Evolutionary conservation across 2,797 vertebrate species (phyloP), one percentile per base, ranked within the genome.

Genomic region (Coreius guichenoti): DNA sequence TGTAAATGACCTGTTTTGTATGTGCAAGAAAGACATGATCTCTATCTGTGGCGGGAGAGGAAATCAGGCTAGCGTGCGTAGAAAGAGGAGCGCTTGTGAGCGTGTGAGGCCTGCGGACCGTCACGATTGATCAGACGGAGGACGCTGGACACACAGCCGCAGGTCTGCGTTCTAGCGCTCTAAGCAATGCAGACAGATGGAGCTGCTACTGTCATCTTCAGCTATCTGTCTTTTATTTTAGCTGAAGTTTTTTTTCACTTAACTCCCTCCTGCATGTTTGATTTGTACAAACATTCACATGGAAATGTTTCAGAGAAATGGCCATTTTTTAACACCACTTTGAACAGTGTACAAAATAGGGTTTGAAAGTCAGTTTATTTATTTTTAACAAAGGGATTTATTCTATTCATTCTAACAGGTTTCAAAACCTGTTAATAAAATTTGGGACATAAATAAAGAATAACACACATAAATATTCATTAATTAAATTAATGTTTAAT

Each of bases 1-100:
- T 94, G 93, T 88, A 93, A 94, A 95, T 92, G 84, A 63, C 58
- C 80, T 90, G 91, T 74, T 94, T 93, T 93, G 92, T 94, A 69
- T 33, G 31, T 74, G 86, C 89, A 87, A 87, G 73, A 88, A 88
- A 90, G 91, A 91, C 92, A 89, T 92, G 87, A 92, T 90, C 77
- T 73, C 76, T 81, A 61, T 86, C 63, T 88, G 88, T 82, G 92
- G 91, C 92, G 84, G 76, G 91, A 90, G 92, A 91, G 87, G 85
- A 86, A 85, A 67, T 87, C 82, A 67, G 85, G 69, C 79, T 58
- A 69, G 8, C 11, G 72, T 69, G 49, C 36, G 65, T 45, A 69
- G 65, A 77, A 77, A 67, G 81, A 72, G 63, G 51, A 68, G 67
- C 39, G 39, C 39, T 39, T 39, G 39, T 39, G 39, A 39, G 39